phyloP scores from a whole-genome alignment of 2,888 invertebrate species.

The Zhuqinia jingwanae region DNA sequence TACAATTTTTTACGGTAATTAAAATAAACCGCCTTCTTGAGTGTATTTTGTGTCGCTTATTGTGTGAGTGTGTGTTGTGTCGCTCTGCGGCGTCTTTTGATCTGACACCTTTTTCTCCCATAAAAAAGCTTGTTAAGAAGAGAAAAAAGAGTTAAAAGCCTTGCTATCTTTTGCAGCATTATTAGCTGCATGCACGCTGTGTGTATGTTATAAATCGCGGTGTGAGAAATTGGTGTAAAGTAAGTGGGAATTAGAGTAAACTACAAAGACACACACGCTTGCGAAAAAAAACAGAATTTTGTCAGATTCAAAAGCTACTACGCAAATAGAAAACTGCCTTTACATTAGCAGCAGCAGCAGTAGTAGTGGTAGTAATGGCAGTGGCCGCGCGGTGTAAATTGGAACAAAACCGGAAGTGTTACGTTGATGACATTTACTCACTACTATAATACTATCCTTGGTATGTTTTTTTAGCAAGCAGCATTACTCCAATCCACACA shows the following conservation, averaged over 20 bases:
- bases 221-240: background rate
- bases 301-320: too few species aligned
- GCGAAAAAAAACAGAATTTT: background rate
- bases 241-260: slow-evolving; percentile 19
- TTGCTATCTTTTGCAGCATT: too few species aligned
- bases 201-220: background rate
- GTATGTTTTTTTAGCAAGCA: too few species aligned
- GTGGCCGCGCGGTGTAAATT: too few species aligned
- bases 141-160: background rate
- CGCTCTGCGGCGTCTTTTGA: background rate
- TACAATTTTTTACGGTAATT: slow-evolving; percentile 12
- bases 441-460: background rate
- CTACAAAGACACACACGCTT: too few species aligned
- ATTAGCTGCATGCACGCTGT: background rate
- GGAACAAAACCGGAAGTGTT: slow-evolving; percentile 43
- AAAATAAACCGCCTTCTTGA: slow-evolving; percentile 1
- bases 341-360: background rate
- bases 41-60: too few species aligned
- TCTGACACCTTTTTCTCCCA: slow-evolving; percentile 60
- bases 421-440: slow-evolving; percentile 27
- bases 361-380: background rate
- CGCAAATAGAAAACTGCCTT: too few species aligned
- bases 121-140: slow-evolving; percentile 32
- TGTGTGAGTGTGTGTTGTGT: slow-evolving; percentile 26
- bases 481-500: too few species aligned